Evolutionary conservation across 2,888 invertebrate genomes (phyloP).

Genomic region (Drosophila cognata): DNA sequence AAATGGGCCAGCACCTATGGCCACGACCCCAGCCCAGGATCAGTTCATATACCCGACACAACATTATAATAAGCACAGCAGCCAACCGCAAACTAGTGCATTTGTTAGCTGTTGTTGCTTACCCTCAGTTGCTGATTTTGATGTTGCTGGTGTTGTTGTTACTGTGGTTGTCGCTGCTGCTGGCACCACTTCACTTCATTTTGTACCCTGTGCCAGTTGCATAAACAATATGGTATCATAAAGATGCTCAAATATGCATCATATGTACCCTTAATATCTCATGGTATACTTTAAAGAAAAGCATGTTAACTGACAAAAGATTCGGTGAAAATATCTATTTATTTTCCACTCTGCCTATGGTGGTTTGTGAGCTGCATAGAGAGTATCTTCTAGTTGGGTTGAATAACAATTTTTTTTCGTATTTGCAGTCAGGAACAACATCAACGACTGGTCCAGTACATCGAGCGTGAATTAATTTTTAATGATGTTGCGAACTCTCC

Average conservation of each 20-base stretch:
- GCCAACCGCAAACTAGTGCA: slow-evolving; percentile 68
- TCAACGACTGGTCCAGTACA: slow-evolving; percentile 59
- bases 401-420: not conserved
- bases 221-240: not conserved
- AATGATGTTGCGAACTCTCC: slow-evolving; percentile 77
- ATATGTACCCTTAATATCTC: not conserved
- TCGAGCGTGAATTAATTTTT: slow-evolving; percentile 81
- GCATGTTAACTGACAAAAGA: not conserved
- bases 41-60: slow-evolving; percentile 29
- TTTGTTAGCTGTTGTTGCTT: slow-evolving; percentile 63
- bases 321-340: not conserved
- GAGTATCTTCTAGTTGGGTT: slow-evolving; percentile 17
- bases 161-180: slow-evolving; percentile 20
- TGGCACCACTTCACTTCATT: slow-evolving; percentile 51
- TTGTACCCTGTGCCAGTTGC: slow-evolving; percentile 24
- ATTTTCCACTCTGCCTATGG: not conserved
- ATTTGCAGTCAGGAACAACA: slow-evolving; percentile 20
- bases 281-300: not conserved
- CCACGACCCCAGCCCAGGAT: slow-evolving; percentile 23
- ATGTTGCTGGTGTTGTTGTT: slow-evolving; percentile 20
- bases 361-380: not conserved
- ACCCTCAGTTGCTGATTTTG: slow-evolving; percentile 34
- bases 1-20: slow-evolving; percentile 43
- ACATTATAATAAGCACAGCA: slow-evolving; percentile 68
- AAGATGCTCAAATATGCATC: not conserved